phyloP scores from a whole-genome alignment of 2,113 vertebrate species.

The Hemibagrus wyckioides region DNA sequence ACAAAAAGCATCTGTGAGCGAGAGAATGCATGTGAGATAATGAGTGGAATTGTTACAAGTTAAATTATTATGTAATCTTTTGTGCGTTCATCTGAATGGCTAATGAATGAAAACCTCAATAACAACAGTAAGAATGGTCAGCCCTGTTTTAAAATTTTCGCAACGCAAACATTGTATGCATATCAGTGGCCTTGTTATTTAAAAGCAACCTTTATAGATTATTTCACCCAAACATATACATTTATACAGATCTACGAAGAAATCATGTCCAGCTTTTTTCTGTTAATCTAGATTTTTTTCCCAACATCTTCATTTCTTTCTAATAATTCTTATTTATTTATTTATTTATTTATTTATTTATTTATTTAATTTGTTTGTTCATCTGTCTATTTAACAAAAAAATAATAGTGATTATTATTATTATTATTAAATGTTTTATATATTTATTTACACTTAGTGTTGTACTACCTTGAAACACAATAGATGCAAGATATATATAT shows the following conservation, averaged over 20 bases:
- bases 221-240: neutral
- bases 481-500: neutral
- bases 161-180: neutral
- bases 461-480: neutral
- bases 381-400: too few relatives aligned
- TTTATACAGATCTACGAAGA: neutral
- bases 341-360: too few relatives aligned
- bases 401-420: too few relatives aligned
- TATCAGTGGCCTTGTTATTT: neutral
- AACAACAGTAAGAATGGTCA: neutral
- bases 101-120: neutral
- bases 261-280: neutral
- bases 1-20: conserved; percentile 34
- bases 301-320: neutral
- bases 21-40: neutral
- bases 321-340: too few relatives aligned
- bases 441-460: neutral
- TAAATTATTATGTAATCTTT: neutral
- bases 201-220: neutral
- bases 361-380: too few relatives aligned
- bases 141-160: neutral
- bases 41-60: neutral
- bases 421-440: neutral
- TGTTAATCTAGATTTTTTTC: neutral
- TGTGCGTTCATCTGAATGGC: neutral